Percentiles rank a stretch among this genome's conserved stretches.
phyloP scores from a whole-genome alignment of 1,140 invertebrate species.

The Amyelois transitella region DNA sequence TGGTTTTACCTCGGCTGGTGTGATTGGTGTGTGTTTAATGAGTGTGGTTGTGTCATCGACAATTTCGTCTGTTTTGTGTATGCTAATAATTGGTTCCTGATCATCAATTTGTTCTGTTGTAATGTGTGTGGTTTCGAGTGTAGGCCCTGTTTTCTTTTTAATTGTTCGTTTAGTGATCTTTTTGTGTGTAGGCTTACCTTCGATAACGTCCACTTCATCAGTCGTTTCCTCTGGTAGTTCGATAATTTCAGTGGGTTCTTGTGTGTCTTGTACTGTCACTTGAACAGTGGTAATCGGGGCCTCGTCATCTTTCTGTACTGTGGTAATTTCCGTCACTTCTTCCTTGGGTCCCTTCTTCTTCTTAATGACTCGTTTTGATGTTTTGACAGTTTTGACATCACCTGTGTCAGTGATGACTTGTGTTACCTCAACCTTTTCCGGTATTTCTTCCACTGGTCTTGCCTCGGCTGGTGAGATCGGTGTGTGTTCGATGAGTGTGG shows the following conservation, averaged over 20 bases:
- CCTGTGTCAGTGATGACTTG: slow-evolving; percentile 24
- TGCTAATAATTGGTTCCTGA: slow-evolving; percentile 24
- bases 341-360: slow-evolving; percentile 53
- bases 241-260: slow-evolving; percentile 15
- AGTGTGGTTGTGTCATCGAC: slow-evolving; percentile 13
- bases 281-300: background rate
- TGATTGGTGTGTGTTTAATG: slow-evolving; percentile 2
- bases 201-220: slow-evolving; percentile 20
- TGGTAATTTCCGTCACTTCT: slow-evolving; percentile 62
- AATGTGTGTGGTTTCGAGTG: slow-evolving; percentile 36
- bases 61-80: slow-evolving; percentile 20
- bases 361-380: slow-evolving; percentile 55
- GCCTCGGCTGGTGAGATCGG: slow-evolving; percentile 2
- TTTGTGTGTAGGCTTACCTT: slow-evolving; percentile 32
- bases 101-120: slow-evolving; percentile 22
- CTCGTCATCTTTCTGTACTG: slow-evolving; percentile 52
- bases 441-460: slow-evolving; percentile 1
- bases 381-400: slow-evolving; percentile 9
- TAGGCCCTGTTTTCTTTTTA: slow-evolving; percentile 39
- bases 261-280: slow-evolving; percentile 12
- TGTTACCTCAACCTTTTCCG: slow-evolving; percentile 16
- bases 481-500: background rate
- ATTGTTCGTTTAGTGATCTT: slow-evolving; percentile 33
- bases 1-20: background rate
- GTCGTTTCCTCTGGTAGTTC: slow-evolving; percentile 21